These are phyloP conservation scores for Parazoanthus atlanticus DNA, from an alignment of 92 coral and sea anemone genomes.

Conservation along the genomic window DNA sequence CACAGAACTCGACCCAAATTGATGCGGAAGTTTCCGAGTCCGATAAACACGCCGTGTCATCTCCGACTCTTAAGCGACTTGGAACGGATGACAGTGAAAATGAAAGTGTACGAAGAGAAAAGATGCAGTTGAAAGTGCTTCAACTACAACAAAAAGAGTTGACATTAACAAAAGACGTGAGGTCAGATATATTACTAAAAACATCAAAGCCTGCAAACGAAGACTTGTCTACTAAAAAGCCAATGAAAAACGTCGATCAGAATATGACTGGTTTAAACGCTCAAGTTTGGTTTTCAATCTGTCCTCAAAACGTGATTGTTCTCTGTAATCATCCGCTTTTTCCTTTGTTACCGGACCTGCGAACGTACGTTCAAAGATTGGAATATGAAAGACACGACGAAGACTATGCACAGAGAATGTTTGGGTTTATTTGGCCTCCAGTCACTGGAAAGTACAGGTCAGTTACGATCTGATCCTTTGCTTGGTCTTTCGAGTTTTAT, in stretches of 20 bases:
- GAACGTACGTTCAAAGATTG: slow-evolving; percentile 18
- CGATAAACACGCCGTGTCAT: neutral
- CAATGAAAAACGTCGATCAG: neutral
- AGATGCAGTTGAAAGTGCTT: neutral
- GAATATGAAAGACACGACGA: neutral
- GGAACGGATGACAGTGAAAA: neutral
- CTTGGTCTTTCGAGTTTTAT: no score
- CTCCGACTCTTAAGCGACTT: neutral
- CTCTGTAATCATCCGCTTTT: slow-evolving; percentile 23
- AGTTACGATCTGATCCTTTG: neutral
- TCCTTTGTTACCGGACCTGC: slow-evolving; percentile 11
- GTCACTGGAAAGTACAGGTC: slow-evolving; percentile 26
- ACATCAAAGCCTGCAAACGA: neutral
- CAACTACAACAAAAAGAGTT: neutral
- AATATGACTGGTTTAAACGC: neutral
- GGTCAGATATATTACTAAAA: neutral
- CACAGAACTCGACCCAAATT: neutral
- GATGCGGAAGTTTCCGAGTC: neutral
- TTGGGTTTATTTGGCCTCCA: slow-evolving; percentile 24
- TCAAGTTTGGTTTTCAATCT: slow-evolving; percentile 19
- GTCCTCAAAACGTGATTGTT: neutral
- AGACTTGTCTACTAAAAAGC: neutral
- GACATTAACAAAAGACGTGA: neutral
- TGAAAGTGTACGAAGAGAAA: neutral
- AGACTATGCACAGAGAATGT: slow-evolving; percentile 5